A percentile compares a stretch with the other conserved stretches of the same genome.
phyloP scores from a whole-genome alignment of 2,113 vertebrate species.

The Seriola rivoliana region DNA sequence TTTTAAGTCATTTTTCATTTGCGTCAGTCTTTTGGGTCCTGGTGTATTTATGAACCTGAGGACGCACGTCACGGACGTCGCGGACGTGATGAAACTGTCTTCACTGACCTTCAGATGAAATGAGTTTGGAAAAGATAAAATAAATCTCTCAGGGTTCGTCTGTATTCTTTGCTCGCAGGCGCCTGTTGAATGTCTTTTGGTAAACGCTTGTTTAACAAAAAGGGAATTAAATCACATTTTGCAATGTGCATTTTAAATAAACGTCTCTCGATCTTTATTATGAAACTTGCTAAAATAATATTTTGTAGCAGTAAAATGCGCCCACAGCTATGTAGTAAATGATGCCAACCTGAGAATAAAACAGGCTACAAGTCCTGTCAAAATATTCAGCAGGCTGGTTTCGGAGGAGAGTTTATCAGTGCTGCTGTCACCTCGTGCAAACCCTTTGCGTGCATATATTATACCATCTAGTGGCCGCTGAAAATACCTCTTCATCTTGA shows the following conservation, averaged over 20 bases:
- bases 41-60: neutral
- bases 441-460: constrained; percentile 49
- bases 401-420: neutral
- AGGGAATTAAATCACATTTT: neutral
- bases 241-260: neutral
- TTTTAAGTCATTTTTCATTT: neutral
- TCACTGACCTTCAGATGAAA: neutral
- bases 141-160: neutral
- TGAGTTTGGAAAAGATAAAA: neutral
- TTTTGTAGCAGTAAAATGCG: neutral
- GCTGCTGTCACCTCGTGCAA: constrained; percentile 30
- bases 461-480: constrained; percentile 80
- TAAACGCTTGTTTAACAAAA: neutral
- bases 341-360: neutral
- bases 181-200: neutral
- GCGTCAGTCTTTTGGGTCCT: neutral
- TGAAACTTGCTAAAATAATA: neutral
- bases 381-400: neutral
- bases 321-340: neutral
- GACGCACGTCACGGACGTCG: too few relatives aligned
- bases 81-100: neutral
- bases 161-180: neutral
- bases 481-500: constrained; percentile 47
- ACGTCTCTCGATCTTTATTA: neutral
- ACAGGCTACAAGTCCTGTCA: neutral